Evolutionary conservation across 1,140 invertebrate genomes (phyloP).

Genomic region (Eubasilissa regina): DNA sequence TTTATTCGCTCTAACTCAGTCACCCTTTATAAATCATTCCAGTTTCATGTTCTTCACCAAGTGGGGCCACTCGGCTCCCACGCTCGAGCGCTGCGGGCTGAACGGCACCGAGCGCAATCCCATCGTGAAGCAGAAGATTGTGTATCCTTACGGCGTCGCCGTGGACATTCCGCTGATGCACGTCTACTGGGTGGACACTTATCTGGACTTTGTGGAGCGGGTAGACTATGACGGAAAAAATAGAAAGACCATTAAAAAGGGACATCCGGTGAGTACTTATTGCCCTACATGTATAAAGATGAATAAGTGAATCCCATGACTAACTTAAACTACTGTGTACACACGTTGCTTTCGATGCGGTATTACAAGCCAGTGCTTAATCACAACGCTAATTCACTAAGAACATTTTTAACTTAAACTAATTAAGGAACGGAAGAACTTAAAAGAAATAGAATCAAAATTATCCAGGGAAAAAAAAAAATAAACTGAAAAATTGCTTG

Average conservation of each 20-base stretch:
- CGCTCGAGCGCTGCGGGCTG: conserved; percentile 76
- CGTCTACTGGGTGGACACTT: conserved; percentile 87
- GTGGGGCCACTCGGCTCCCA: conserved; percentile 77
- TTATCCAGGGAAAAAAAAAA: too few relatives aligned
- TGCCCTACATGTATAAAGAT: background rate
- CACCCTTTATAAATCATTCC: too few relatives aligned
- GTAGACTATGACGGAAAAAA: conserved; percentile 81
- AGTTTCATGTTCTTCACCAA: conserved; percentile 86
- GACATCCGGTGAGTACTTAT: conserved; percentile 68
- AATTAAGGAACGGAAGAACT: too few relatives aligned
- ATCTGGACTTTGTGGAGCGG: conserved; percentile 82
- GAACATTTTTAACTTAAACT: too few relatives aligned
- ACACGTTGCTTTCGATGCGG: too few relatives aligned
- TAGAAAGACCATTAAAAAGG: conserved; percentile 77
- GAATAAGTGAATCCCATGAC: too few relatives aligned
- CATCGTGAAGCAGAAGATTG: conserved; percentile 77
- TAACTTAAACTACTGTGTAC: too few relatives aligned
- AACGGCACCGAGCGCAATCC: conserved; percentile 74
- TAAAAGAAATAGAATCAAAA: too few relatives aligned
- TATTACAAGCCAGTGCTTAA: too few relatives aligned
- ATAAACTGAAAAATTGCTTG: too few relatives aligned
- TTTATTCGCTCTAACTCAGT: too few relatives aligned
- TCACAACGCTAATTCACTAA: too few relatives aligned
- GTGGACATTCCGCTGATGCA: conserved; percentile 81
- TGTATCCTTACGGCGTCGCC: conserved; percentile 81